These are phyloP conservation scores for Urocynchramus pylzowi DNA, from an alignment of 2,113 vertebrate species.

Conservation along the genomic window DNA sequence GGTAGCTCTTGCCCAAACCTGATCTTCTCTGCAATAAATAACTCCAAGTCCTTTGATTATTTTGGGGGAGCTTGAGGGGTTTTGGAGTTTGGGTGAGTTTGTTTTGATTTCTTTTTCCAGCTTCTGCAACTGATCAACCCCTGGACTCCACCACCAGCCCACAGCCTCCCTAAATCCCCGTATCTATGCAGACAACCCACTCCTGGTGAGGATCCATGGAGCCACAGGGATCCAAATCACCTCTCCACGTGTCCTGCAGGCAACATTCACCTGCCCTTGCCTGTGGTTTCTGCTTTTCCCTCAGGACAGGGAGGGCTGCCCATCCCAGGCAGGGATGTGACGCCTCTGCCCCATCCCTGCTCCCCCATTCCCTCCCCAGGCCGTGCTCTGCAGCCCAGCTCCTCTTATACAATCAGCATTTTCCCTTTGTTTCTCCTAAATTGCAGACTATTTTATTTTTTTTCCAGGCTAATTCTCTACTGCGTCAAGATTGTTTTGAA, in stretches of 20 bases:
- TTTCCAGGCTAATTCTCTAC: neutral
- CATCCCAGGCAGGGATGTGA: neutral
- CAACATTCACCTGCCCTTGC: accelerated
- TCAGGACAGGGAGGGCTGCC: accelerated
- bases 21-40: neutral
- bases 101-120: neutral
- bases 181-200: accelerated
- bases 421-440: slow-evolving; percentile 37
- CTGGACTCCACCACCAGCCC: neutral
- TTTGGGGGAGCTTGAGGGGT: accelerated
- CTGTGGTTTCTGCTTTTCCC: neutral
- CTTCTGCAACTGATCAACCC: neutral
- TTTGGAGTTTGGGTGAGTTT: too few species aligned
- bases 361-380: neutral
- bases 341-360: accelerated
- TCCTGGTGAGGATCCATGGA: accelerated
- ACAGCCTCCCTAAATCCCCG: accelerated
- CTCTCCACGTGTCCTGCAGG: neutral
- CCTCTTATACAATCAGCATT: slow-evolving; percentile 1
- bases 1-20: neutral
- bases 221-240: accelerated
- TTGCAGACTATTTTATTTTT: neutral
- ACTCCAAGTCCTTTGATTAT: neutral
- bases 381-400: neutral
- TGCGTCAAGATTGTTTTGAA: slow-evolving; percentile 27